Conservation (phyloP, 1,140 invertebrate species). For the Epicauta chinensis region DNA sequence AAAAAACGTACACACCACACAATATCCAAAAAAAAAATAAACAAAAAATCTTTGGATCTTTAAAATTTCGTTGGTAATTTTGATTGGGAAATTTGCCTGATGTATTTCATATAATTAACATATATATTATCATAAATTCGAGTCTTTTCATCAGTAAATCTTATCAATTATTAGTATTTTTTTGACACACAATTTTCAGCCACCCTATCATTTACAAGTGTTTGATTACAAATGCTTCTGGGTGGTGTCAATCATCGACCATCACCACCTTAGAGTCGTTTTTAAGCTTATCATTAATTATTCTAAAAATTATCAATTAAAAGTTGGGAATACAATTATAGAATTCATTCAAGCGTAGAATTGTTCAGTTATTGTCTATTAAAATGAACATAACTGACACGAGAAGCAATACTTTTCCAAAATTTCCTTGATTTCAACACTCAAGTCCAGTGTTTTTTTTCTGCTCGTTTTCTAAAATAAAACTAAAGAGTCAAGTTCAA, state of each 20-base stretch:
- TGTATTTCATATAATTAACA: too few relatives aligned
- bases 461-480: too few relatives aligned
- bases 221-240: conserved; percentile 11
- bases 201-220: not conserved
- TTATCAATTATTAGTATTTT: too few relatives aligned
- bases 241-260: not conserved
- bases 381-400: conserved; percentile 28
- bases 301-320: conserved; percentile 19
- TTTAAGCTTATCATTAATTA: conserved; percentile 22
- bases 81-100: too few relatives aligned
- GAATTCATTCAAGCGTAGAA: not conserved
- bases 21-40: too few relatives aligned
- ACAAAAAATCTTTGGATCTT: too few relatives aligned
- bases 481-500: conserved; percentile 18
- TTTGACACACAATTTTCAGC: too few relatives aligned
- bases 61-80: too few relatives aligned
- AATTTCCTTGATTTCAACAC: conserved; percentile 11
- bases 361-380: conserved; percentile 9
- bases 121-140: too few relatives aligned
- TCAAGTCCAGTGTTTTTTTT: not conserved
- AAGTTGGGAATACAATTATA: conserved; percentile 21
- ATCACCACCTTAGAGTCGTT: too few relatives aligned
- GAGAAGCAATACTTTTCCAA: conserved; percentile 6
- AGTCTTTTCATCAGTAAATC: too few relatives aligned
- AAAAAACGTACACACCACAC: too few relatives aligned